phyloP scores from a whole-genome alignment of 2,888 invertebrate species.

The Athripsodes cinereus region DNA sequence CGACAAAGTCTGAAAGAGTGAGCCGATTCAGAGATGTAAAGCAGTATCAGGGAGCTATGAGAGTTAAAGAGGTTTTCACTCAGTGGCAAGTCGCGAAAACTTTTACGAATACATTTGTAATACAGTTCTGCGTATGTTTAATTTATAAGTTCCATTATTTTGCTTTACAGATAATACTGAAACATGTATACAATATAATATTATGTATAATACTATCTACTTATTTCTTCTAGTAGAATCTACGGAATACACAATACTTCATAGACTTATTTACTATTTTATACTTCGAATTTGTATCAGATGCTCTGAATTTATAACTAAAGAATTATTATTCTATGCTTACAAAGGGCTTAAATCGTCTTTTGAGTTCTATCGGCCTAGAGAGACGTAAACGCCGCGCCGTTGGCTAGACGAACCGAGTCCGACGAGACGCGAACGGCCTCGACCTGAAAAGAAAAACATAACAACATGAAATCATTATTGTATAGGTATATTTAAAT shows the following conservation, averaged over 20 bases:
- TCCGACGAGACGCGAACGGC: neutral
- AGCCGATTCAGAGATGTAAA: conserved; percentile 6
- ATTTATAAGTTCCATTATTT: conserved; percentile 2
- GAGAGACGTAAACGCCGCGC: neutral
- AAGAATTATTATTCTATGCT: conserved; percentile 1
- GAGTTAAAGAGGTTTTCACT: conserved; percentile 1
- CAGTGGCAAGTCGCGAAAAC: neutral
- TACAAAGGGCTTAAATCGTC: too few relatives aligned
- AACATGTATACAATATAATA: neutral
- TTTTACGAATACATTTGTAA: conserved; percentile 6
- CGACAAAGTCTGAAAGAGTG: neutral
- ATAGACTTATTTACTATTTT: neutral
- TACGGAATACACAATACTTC: too few relatives aligned
- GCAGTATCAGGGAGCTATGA: conserved; percentile 9
- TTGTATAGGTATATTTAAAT: neutral
- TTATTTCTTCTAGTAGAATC: neutral
- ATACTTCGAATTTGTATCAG: conserved; percentile 17
- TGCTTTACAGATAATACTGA: neutral
- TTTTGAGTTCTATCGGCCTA: neutral
- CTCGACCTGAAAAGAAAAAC: conserved; percentile 8
- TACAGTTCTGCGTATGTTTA: conserved; percentile 1
- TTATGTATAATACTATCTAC: neutral
- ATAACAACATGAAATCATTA: too few relatives aligned
- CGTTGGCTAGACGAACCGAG: neutral
- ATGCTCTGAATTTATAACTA: conserved; percentile 13